phyloP scores from a whole-genome alignment of 2,888 invertebrate genomes.

The Caenorhabditis virilis region DNA sequence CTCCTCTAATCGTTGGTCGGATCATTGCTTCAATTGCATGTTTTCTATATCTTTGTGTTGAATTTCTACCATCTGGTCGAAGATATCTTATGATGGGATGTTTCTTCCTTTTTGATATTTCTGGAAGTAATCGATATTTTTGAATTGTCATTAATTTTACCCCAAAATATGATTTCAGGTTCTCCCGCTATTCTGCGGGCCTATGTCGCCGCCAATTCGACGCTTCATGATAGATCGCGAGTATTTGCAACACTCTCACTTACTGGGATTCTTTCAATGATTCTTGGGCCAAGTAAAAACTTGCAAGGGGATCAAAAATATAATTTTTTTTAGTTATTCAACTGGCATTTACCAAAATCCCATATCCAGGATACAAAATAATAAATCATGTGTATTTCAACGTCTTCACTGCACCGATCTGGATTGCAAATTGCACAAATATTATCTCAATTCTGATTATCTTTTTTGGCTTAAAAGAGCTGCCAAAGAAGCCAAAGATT shows the following conservation, averaged over 20 bases:
- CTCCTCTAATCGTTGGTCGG: constrained; percentile 20
- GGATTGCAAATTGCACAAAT: constrained; percentile 24
- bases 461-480: constrained; percentile 20
- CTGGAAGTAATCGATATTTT: constrained; percentile 11
- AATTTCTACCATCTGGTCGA: constrained; percentile 14
- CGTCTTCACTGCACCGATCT: constrained; percentile 35
- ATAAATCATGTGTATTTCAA: constrained; percentile 29
- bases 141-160: too few species aligned
- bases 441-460: constrained; percentile 17
- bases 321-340: constrained; percentile 33
- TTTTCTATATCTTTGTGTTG: constrained; percentile 16
- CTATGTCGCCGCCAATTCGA: constrained; percentile 27
- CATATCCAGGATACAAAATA: constrained; percentile 48
- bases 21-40: constrained; percentile 23
- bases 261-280: constrained; percentile 23
- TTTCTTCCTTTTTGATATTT: constrained; percentile 13
- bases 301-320: too few species aligned
- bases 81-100: constrained; percentile 20
- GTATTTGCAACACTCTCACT: constrained; percentile 27
- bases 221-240: constrained; percentile 20
- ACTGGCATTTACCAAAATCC: constrained; percentile 40
- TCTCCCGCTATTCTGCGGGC: constrained; percentile 23
- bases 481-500: constrained; percentile 2
- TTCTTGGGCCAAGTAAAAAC: constrained; percentile 19
- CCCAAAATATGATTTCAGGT: too few species aligned